Conservation (phyloP, 2,888 invertebrate species). For the Lepidocyrtoides sp. region DNA sequence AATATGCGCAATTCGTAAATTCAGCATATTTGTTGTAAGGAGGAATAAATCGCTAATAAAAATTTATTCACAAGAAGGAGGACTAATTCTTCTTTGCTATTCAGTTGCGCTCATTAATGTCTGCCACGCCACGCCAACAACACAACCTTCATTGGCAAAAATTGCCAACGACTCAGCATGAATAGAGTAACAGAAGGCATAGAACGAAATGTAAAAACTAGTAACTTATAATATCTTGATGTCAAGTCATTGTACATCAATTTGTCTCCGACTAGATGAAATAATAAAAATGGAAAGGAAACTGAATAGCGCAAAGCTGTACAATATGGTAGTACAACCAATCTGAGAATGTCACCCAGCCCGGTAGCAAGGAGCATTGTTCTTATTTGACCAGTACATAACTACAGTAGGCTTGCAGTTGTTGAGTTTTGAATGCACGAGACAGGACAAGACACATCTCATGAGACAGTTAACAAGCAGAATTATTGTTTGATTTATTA, state of each 20-base stretch:
- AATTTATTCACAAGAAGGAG: constrained; percentile 25
- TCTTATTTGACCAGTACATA: constrained; percentile 33
- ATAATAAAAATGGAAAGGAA: constrained; percentile 13
- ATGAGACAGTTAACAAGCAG: background rate
- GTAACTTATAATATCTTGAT: constrained; percentile 27
- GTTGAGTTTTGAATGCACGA: background rate
- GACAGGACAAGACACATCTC: background rate
- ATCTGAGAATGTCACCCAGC: constrained; percentile 55
- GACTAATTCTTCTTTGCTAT: background rate
- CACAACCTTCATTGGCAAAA: background rate
- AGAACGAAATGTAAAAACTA: constrained; percentile 6
- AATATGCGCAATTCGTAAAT: constrained; percentile 49
- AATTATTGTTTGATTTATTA: constrained; percentile 11
- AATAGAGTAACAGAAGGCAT: background rate
- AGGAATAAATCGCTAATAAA: constrained; percentile 48
- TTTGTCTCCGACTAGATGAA: constrained; percentile 25
- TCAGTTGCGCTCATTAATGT: background rate
- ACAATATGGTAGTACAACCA: background rate
- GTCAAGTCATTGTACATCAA: constrained; percentile 55
- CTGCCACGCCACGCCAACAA: background rate
- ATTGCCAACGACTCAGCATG: background rate
- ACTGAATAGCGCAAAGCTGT: background rate
- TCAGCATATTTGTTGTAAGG: constrained; percentile 19
- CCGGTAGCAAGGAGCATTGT: constrained; percentile 51
- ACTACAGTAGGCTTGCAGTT: background rate